Evolutionary conservation across 2,113 vertebrate genomes (phyloP), one percentile per base, ranked within the genome.

Genomic region (Zapornia atra): DNA sequence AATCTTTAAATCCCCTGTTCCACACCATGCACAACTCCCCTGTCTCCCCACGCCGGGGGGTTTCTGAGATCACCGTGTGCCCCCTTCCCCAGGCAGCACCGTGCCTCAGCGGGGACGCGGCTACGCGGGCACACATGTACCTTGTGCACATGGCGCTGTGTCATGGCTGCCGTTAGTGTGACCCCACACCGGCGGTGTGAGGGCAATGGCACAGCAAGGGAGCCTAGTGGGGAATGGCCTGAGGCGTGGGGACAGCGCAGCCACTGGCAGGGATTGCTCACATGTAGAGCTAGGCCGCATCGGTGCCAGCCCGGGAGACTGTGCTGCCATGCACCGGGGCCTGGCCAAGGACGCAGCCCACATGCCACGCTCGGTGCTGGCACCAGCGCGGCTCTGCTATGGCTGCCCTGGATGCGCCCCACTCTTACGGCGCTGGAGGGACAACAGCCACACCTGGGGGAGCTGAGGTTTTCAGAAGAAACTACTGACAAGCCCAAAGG

Each of bases 161-260:
- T 31, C 16, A 1, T 1, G 36, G 20, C 9, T 0, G 21, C 3
- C 6, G 6, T 10, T 5, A 29, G 31, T 2, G 2, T 6, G 10
- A 38, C 38, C 38, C 38, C 38, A 38, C 38, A 14, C 1, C 40
- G 9, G 59, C 10, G 13, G 80, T 6, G 24, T 3, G 4, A 18
- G 75, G 75, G 59, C 5, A 15, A 20, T 0, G 3, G 31, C 46
- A 53, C n/a, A 28, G 73, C 34, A 7, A 11, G 51, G 12, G 44
- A 48, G 15, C 5, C 57, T 1, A 40, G 28, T 57, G 46, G 40
- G 60, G 56, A 38, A 13, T 14, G 8, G 10, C 48, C 40, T 0
- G 1, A 12, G 22, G 26, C 2, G 3, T 2, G 2, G 2, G 15
- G 15, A 38, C 60, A 26, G 71, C 1, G 54, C 65, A 10, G 8